Conservation (phyloP, 2,888 invertebrate genomes). For the Resseliella maxima region DNA sequence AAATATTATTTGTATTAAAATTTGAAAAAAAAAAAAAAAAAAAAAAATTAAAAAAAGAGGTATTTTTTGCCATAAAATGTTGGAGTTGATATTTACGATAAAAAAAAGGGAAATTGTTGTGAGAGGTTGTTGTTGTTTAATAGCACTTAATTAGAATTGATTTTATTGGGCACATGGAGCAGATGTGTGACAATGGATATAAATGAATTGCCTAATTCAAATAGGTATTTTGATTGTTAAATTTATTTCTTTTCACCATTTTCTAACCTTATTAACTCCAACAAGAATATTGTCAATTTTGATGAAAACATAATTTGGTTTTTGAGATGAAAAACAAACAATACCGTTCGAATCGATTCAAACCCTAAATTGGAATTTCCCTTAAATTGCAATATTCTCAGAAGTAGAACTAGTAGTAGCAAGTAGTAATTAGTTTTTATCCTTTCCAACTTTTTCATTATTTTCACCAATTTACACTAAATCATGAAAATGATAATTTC, state of each 20-base stretch:
- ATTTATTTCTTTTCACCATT: not conserved
- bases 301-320: no score
- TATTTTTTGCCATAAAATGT: not conserved
- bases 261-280: not conserved
- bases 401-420: not conserved
- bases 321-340: no score
- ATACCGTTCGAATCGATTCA: no score
- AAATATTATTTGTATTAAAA: not conserved
- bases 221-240: constrained; percentile 38
- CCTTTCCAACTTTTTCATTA: not conserved
- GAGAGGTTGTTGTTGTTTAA: not conserved
- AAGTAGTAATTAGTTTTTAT: not conserved
- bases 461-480: not conserved
- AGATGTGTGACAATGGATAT: constrained; percentile 32
- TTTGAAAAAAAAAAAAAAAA: not conserved
- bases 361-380: not conserved
- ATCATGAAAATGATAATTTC: not conserved
- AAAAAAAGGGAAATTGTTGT: not conserved
- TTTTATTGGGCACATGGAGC: not conserved
- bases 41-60: not conserved
- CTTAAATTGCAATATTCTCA: constrained; percentile 25
- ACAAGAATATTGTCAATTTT: constrained; percentile 9
- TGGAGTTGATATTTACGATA: not conserved
- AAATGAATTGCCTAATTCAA: constrained; percentile 39
- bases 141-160: not conserved